Base-by-base conservation (phyloP, 2,797 vertebrate genomes). In the Garrulus glandarius region DNA sequence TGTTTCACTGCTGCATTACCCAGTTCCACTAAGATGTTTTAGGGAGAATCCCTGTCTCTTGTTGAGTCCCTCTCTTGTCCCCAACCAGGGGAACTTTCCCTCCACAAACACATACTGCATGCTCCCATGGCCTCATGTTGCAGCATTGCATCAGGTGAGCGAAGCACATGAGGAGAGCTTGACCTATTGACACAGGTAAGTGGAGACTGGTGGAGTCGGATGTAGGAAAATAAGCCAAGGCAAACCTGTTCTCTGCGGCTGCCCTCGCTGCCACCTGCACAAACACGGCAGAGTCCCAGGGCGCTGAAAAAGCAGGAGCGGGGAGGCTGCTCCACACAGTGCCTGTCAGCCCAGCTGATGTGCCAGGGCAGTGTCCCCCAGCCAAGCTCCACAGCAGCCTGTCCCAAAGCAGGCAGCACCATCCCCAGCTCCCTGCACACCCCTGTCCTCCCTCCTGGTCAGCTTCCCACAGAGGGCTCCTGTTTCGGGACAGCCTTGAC, bases 211-310 rank as follows among this genome's bases (percentile, higher is more conserved):
- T 0, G 3, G 59, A 92, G 89, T 32, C 1, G 2, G 68, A 56
- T 37, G n/a, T 39, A 49, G 68, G 53, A 49, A 60, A 65, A 50
- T 13, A 75, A 93, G 63, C 61, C 93, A 59, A 93, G 87, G 43
- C 60, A 83, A 95, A 65, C 57, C 89, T 89, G 86, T 87, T 96
- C 81, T 82, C 74, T 78, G 1, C 2, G 46, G 61, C 89, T 89
- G 88, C 84, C 70, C 84, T 77, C 0, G 0, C 44, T 82, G 69
- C 79, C 92, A 91, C 71, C 93, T 91, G 91, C 87, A 80, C 76
- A 94, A 92, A 94, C 82, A 86, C 1, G 0, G 72, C 61, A 2
- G 3, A 50, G 72, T 68, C 60, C 56, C 87, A 70, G 65, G 53
- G 57, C 47, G 39, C 34, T 55, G 64, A 6, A 32, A 60, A 30